Base-by-base conservation (phyloP, 2,797 vertebrate genomes). In the Crocidura indochinensis region DNA sequence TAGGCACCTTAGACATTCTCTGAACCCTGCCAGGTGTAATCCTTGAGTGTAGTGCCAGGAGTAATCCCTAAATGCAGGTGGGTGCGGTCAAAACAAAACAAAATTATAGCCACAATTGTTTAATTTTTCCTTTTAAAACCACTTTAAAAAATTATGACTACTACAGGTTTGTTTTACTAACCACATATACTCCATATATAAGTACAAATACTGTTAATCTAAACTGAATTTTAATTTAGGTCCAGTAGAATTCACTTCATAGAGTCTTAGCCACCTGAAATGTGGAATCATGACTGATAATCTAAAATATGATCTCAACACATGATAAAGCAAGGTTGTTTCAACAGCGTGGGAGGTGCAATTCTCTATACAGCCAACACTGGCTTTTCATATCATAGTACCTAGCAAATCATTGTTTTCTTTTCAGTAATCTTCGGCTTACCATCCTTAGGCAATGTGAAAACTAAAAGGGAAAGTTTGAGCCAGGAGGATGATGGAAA, bases 171-270 rank as follows among this genome's bases (percentile, higher is more conserved):
- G 24, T 74, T 93, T 86, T 31, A 67, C 3, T 72, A n/a, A 17
- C 24, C 26, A 87, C 14, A 26, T 44, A 62, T 20, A 76, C 22
- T 17, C 65, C 79, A 53, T 49, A 81, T 64, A 84, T 72, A 56
- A 29, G 7, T 56, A 67, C 56, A 90, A 78, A 75, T n/a, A 47
- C 10, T 77, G 84, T 91, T 92, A 85, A 91, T 77, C 84, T 80
- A 29, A 76, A 51, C 12, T 84, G 60, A 2, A 81, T 94, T 94
- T 93, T 77, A 93, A 83, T 75, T 65, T 38, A 73, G 71, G 53
- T 79, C 62, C 85, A 84, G 72, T 0, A 95, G 85, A 95, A 95
- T 29, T 88, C 87, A 91, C 60, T 88, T 95, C 79, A 94, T 91
- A 94, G 82, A 80, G 72, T 27, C 44, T 73, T 26, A 83, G 47